Percentiles rank a stretch among this genome's conserved stretches.
Conservation (phyloP, 2,797 vertebrate species). For the Phataginus tetradactyla region DNA sequence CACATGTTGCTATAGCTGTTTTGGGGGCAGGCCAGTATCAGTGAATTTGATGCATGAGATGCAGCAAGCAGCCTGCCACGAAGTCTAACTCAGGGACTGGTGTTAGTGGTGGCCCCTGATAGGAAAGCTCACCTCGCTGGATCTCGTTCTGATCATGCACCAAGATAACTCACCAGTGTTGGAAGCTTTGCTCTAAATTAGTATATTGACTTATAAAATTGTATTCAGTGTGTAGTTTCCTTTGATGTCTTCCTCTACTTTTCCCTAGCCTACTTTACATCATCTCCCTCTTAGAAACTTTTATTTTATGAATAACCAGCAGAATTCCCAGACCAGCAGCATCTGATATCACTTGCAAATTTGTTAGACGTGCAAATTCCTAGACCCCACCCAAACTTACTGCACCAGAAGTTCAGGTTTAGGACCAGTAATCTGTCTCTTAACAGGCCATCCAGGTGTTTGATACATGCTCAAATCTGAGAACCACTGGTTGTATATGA, state of each 20-base stretch:
- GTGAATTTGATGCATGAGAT: background rate
- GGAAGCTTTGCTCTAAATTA: background rate
- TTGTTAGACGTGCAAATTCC: background rate
- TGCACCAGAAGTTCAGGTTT: background rate
- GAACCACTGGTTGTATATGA: background rate
- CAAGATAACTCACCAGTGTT: background rate
- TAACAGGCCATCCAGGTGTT: too few species aligned
- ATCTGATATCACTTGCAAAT: background rate
- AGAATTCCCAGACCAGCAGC: background rate
- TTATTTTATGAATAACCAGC: background rate
- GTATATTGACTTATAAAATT: background rate
- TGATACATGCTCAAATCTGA: background rate
- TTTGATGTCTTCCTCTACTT: background rate
- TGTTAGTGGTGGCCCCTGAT: background rate
- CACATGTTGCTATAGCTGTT: background rate
- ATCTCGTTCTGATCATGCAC: background rate
- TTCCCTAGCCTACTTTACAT: background rate
- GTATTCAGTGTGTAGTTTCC: background rate
- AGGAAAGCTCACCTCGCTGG: background rate
- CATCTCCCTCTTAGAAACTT: background rate
- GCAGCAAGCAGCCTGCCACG: background rate
- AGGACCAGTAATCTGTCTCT: background rate
- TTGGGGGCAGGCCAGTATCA: background rate
- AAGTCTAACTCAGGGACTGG: background rate
- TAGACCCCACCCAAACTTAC: background rate